phyloP scores from a whole-genome alignment of 92 coral and sea anemone genomes.

The Phenganax stokvisi region DNA sequence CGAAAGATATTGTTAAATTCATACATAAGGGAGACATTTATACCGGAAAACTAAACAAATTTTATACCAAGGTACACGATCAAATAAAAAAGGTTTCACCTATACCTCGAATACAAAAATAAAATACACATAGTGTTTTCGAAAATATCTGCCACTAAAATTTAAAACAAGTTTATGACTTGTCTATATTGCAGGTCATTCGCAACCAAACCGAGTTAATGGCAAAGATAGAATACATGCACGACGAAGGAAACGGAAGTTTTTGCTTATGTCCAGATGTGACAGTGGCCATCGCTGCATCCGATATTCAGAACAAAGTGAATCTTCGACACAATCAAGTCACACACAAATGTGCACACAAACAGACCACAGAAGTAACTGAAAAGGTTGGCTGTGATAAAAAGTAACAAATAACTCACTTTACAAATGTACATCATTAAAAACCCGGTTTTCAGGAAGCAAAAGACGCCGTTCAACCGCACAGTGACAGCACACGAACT shows the following conservation, averaged over 20 bases:
- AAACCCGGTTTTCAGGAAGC: not conserved
- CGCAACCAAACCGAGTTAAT: not conserved
- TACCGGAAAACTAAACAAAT: slow-evolving; percentile 9
- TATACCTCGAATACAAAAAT: too few relatives aligned
- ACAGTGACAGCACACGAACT: not conserved
- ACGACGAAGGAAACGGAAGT: slow-evolving; percentile 1
- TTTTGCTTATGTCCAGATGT: slow-evolving; percentile 12
- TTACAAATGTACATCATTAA: not conserved
- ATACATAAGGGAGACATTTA: not conserved
- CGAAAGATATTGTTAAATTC: slow-evolving; percentile 11
- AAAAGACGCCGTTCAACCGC: not conserved
- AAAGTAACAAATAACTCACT: not conserved
- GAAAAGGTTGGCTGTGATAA: not conserved
- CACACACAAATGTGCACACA: not conserved
- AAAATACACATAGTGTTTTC: too few relatives aligned
- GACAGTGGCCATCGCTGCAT: not conserved
- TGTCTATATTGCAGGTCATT: not conserved
- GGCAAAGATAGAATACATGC: slow-evolving; percentile 8
- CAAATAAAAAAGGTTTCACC: too few relatives aligned
- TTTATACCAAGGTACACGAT: not conserved
- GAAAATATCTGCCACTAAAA: too few relatives aligned
- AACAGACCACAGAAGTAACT: slow-evolving; percentile 3
- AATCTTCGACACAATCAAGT: not conserved
- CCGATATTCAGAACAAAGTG: not conserved
- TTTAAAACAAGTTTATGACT: too few relatives aligned